phyloP scores from a whole-genome alignment of 2,797 vertebrate genomes.

The Ibycter americanus region DNA sequence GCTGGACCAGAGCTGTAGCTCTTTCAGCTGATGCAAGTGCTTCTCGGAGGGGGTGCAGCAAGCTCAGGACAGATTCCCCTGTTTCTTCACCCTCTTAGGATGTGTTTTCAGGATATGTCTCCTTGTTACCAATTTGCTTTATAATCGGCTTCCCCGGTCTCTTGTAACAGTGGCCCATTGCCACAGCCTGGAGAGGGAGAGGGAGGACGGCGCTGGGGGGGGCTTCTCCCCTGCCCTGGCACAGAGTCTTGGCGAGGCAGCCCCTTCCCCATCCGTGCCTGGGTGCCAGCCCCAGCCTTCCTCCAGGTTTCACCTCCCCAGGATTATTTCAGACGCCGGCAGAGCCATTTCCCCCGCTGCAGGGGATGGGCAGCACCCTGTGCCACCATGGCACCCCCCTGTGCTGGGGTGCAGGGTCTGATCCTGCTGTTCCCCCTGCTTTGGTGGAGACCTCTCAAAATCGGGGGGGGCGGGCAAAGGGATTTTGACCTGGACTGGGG shows the following conservation, averaged over 20 bases:
- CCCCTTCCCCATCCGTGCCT: background rate
- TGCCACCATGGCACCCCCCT: accelerated
- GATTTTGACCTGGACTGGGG: accelerated
- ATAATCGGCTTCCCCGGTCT: background rate
- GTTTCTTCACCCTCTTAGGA: background rate
- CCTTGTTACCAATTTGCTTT: background rate
- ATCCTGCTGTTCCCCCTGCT: background rate
- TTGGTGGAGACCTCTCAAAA: background rate
- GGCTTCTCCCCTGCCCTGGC: background rate
- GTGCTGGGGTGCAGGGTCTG: accelerated
- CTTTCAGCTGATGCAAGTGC: background rate
- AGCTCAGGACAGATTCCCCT: background rate
- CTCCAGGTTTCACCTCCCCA: accelerated
- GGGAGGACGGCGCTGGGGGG: background rate
- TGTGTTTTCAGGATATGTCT: background rate
- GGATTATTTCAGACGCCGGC: background rate
- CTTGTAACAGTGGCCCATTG: background rate
- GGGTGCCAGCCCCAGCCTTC: background rate
- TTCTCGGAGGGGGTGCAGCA: background rate
- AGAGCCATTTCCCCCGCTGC: background rate
- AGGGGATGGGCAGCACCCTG: background rate
- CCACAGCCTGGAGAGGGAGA: background rate
- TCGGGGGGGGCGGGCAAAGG: accelerated
- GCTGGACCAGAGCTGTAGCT: background rate
- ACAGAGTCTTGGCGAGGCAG: background rate